These are phyloP conservation scores for Mormoops blainvillei DNA, from an alignment of 2,113 vertebrate species.

Conservation along the genomic window DNA sequence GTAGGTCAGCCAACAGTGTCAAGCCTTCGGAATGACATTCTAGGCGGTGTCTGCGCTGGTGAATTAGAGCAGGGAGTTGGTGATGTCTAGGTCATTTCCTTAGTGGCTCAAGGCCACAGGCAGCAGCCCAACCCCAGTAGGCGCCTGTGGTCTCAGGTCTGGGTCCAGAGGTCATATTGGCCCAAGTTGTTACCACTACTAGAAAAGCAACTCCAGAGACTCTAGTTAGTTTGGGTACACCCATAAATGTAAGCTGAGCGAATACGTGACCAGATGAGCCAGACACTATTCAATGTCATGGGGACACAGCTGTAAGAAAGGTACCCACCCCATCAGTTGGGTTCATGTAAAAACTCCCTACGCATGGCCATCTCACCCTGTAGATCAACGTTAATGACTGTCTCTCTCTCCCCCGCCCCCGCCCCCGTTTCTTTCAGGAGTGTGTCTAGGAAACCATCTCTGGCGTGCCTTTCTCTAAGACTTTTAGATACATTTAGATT, in stretches of 20 bases:
- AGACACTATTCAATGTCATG: neutral
- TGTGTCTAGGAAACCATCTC: neutral
- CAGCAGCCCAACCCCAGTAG: neutral
- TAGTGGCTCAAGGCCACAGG: conserved; percentile 25
- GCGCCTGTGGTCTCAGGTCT: conserved; percentile 19
- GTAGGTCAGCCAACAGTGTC: neutral
- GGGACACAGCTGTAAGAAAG: neutral
- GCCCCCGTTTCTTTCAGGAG: neutral
- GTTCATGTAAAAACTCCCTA: neutral
- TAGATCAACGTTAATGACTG: neutral
- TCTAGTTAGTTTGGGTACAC: neutral
- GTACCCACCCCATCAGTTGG: neutral
- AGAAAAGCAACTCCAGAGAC: neutral
- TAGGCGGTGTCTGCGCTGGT: neutral
- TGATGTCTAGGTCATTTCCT: conserved; percentile 49
- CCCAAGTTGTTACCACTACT: neutral
- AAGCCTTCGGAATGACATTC: neutral
- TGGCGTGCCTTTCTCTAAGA: neutral
- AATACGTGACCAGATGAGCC: neutral
- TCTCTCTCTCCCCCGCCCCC: neutral
- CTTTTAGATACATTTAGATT: neutral
- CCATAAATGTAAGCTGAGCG: neutral
- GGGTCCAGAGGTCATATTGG: conserved; percentile 5
- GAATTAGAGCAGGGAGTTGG: neutral
- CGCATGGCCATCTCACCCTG: neutral